Evolutionary conservation across 2,888 invertebrate genomes (phyloP), one percentile per base, ranked within the genome.

Genomic region (Erannis defoliaria): DNA sequence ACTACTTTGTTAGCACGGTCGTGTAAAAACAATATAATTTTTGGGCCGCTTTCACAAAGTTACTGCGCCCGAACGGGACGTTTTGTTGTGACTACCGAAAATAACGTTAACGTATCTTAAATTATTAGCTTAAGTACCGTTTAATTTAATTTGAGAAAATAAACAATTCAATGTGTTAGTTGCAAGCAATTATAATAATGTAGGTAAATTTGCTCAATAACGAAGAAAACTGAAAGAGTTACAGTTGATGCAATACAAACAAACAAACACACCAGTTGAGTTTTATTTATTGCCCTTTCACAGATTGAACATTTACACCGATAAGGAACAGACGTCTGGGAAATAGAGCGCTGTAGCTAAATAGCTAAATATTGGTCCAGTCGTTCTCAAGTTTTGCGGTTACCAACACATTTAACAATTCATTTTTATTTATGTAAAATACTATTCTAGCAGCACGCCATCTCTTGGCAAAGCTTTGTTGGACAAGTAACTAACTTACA

Each of bases 221-320:
- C 88, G 88, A 92, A 81, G 90, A 90, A 89, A 89, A 91, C 90
- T 90, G 90, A 91, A 90, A 88, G 88, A 91, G 93, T 92, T 92
- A 93, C 91, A 92, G 90, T 92, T 92, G 89, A 92, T 86, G 91
- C 92, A 92, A 92, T 93, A 92, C 92, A 93, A 92, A 89, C 84
- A 89, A 90, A 91, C 89, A 91, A 91, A 91, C 86, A 86, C 78
- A 84, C 1, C 2, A 85, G 55, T 90, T 87, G 90, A 71, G 84
- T 91, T 92, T 93, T 88, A 91, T 91, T 92, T 89, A 67, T 68
- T 73, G 49, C 29, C 50, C 29, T 12, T 45, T 19, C 31, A 12
- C 40, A 40, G 5, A 46, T 6, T n/a, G n/a, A n/a, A n/a, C n/a
- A n/a, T n/a, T n/a, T n/a, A n/a, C n/a, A n/a, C n/a, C 14, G 43